These are phyloP conservation scores for Fistularia commersonii DNA, from an alignment of 2,797 vertebrate species.

Conservation along the genomic window DNA sequence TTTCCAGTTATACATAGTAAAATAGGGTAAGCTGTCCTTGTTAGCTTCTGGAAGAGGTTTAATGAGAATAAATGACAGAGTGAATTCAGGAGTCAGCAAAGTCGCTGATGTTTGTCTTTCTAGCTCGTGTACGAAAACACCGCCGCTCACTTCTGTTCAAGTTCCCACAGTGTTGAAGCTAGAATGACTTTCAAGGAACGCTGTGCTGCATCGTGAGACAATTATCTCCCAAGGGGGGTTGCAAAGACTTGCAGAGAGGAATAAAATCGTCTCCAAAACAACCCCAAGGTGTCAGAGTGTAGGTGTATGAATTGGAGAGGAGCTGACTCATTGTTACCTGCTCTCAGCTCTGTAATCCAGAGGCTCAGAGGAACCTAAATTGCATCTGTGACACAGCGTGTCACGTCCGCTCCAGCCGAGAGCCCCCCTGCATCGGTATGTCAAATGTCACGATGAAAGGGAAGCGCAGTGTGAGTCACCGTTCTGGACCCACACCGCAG, in stretches of 20 bases:
- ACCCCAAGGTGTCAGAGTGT: conserved; percentile 33
- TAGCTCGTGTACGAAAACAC: not conserved
- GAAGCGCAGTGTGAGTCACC: conserved; percentile 50
- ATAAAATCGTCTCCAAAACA: conserved; percentile 37
- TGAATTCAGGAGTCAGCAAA: conserved; percentile 13
- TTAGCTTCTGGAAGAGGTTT: conserved; percentile 28
- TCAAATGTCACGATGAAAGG: conserved; percentile 54
- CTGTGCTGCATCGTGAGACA: conserved; percentile 8
- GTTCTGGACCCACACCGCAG: no score
- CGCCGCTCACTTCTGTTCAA: conserved; percentile 8
- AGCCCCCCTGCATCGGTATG: conserved; percentile 41
- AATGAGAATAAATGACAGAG: conserved; percentile 56
- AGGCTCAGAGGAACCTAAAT: conserved; percentile 20
- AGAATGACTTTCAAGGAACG: conserved; percentile 38
- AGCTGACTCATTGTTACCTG: conserved; percentile 65
- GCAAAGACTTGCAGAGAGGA: conserved; percentile 4
- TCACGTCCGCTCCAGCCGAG: conserved; percentile 54
- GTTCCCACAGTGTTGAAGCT: not conserved
- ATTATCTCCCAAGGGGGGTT: conserved; percentile 28
- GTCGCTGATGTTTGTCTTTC: conserved; percentile 5
- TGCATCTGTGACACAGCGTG: conserved; percentile 41
- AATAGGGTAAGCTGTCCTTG: conserved; percentile 19
- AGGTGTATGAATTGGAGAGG: conserved; percentile 57
- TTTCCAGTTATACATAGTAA: conserved; percentile 30
- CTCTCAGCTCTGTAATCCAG: conserved; percentile 19